Evolutionary conservation across 1,140 invertebrate species (phyloP).

Genomic region (Batillaria attramentaria): DNA sequence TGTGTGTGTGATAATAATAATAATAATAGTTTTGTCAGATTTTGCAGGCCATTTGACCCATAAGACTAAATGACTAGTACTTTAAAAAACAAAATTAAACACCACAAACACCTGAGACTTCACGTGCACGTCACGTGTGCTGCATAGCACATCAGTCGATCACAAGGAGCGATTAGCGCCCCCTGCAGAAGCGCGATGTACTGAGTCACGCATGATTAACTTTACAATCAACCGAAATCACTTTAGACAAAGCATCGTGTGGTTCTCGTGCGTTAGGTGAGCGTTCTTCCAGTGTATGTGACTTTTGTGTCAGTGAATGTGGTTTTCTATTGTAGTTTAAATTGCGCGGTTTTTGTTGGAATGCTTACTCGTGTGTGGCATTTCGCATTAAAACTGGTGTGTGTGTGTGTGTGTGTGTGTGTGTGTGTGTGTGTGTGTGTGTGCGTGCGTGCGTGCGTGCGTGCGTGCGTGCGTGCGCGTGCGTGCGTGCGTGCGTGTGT

Average conservation of each 20-base stretch:
- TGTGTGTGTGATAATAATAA: neutral
- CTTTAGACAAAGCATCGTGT: neutral
- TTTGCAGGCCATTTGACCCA: neutral
- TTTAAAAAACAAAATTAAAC: too few relatives aligned
- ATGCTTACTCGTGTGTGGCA: neutral
- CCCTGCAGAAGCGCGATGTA: too few relatives aligned
- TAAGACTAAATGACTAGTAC: neutral
- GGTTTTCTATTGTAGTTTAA: neutral
- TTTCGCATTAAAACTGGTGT: neutral
- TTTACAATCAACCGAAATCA: too few relatives aligned
- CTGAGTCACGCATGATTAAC: too few relatives aligned
- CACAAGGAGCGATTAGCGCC: too few relatives aligned
- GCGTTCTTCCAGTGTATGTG: neutral
- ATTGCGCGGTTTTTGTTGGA: neutral
- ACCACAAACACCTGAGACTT: too few relatives aligned
- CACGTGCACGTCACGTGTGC: too few relatives aligned
- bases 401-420: neutral
- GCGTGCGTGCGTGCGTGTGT: neutral
- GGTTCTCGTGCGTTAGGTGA: neutral
- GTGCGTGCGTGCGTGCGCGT: neutral
- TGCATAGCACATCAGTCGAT: too few relatives aligned
- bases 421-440: constrained; percentile 6
- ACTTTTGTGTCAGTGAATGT: neutral
- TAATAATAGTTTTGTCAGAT: neutral
- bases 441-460: neutral